Conservation (phyloP, 1,140 invertebrate species). For the Mamestra configurata region DNA sequence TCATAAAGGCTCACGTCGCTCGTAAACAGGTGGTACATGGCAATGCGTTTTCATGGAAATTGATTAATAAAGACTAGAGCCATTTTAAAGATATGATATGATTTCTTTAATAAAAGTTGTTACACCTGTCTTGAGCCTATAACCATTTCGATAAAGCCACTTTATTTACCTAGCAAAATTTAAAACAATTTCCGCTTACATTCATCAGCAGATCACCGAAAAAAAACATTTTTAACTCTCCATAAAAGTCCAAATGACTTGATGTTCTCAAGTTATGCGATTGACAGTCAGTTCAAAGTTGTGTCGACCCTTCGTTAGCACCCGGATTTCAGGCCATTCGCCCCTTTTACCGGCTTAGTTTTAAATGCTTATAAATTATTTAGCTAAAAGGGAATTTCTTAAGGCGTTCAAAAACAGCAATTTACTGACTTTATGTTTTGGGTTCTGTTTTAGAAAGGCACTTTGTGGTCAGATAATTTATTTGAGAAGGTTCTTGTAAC, state of each 20-base stretch:
- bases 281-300: slow-evolving; percentile 41
- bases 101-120: no score
- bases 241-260: neutral
- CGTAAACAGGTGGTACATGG: no score
- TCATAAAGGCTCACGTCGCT: no score
- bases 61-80: no score
- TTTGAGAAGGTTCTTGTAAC: neutral
- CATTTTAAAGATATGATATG: no score
- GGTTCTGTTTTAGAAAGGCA: neutral
- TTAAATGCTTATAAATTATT: slow-evolving; percentile 42
- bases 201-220: no score
- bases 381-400: slow-evolving; percentile 27
- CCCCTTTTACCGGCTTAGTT: slow-evolving; percentile 35
- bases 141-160: no score
- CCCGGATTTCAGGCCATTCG: slow-evolving; percentile 40
- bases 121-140: no score
- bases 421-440: slow-evolving; percentile 5
- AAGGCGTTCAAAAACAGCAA: slow-evolving; percentile 28
- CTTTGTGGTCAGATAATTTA: neutral
- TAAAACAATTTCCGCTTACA: no score
- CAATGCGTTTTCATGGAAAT: no score
- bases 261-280: slow-evolving; percentile 24
- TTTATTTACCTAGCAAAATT: no score
- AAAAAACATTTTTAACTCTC: neutral
- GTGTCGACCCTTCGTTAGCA: slow-evolving; percentile 34